Percentiles rank a stretch among this genome's conserved stretches.
These are phyloP conservation scores for Leucozona laternaria DNA, from an alignment of 2,888 invertebrate genomes.

Conservation along the genomic window DNA sequence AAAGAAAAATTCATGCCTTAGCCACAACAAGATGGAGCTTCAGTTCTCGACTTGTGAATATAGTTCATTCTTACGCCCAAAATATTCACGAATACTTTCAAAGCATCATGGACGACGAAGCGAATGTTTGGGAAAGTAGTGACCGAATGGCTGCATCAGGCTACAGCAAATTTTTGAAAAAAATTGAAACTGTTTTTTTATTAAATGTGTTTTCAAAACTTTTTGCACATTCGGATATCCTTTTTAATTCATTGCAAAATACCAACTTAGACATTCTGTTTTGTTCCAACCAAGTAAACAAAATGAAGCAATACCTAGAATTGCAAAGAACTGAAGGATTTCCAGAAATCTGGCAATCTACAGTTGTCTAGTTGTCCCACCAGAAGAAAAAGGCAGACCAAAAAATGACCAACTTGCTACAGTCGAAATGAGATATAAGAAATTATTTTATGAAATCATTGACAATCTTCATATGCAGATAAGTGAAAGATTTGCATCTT, in stretches of 20 bases:
- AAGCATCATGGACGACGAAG: constrained; percentile 12
- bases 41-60: constrained; percentile 2
- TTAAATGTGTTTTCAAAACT: constrained; percentile 36
- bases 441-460: constrained; percentile 35
- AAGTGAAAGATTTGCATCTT: constrained; percentile 34
- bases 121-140: constrained; percentile 1
- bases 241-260: constrained; percentile 20
- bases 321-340: constrained; percentile 23
- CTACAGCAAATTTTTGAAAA: constrained; percentile 5
- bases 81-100: constrained; percentile 24
- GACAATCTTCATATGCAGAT: constrained; percentile 24
- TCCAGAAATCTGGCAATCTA: constrained; percentile 30
- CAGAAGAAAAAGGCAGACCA: constrained; percentile 12
- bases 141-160: not conserved
- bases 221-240: constrained; percentile 6
- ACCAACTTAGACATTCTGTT: constrained; percentile 24
- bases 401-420: constrained; percentile 8
- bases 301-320: constrained; percentile 15
- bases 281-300: constrained; percentile 26
- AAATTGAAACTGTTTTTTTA: not conserved
- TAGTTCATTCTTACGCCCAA: not conserved
- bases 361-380: constrained; percentile 14
- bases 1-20: constrained; percentile 13
- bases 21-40: constrained; percentile 6
- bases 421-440: constrained; percentile 22